Evolutionary conservation across 2,113 vertebrate genomes (phyloP).

Genomic region (Sialia sialis): DNA sequence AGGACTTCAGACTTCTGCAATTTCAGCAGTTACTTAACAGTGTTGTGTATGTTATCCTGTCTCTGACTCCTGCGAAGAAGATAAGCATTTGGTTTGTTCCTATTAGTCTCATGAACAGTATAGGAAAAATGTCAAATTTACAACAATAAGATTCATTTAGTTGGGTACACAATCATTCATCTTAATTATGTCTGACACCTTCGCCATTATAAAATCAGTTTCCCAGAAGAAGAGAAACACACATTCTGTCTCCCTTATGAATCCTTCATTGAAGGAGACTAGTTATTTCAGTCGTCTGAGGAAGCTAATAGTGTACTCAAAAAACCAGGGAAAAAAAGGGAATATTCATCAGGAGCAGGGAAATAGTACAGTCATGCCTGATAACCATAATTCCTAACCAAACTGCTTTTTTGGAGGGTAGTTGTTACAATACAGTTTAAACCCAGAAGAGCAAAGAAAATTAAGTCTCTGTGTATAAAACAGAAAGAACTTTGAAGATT

Average conservation of each 20-base stretch:
- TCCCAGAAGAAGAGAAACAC: constrained; percentile 31
- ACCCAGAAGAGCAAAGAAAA: no score
- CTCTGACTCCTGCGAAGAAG: background rate
- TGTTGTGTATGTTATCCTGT: background rate
- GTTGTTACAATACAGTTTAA: accelerated
- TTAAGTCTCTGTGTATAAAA: background rate
- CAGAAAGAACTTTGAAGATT: background rate
- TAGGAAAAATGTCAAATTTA: constrained; percentile 64
- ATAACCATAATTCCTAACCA: background rate
- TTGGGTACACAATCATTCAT: constrained; percentile 44
- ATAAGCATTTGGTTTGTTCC: constrained; percentile 41
- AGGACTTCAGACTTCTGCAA: background rate
- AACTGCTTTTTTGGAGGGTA: background rate
- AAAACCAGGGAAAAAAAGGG: constrained; percentile 4
- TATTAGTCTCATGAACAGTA: constrained; percentile 30
- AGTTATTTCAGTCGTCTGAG: background rate
- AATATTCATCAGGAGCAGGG: background rate
- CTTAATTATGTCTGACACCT: constrained; percentile 64
- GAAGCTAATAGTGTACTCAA: background rate
- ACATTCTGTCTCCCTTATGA: constrained; percentile 33
- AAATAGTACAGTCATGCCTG: background rate
- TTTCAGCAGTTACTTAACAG: constrained; percentile 31
- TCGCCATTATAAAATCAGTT: constrained; percentile 9
- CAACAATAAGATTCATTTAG: constrained; percentile 56
- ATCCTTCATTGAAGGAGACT: constrained; percentile 32